phyloP scores from a whole-genome alignment of 2,113 vertebrate genomes.

The Canis aureus region DNA sequence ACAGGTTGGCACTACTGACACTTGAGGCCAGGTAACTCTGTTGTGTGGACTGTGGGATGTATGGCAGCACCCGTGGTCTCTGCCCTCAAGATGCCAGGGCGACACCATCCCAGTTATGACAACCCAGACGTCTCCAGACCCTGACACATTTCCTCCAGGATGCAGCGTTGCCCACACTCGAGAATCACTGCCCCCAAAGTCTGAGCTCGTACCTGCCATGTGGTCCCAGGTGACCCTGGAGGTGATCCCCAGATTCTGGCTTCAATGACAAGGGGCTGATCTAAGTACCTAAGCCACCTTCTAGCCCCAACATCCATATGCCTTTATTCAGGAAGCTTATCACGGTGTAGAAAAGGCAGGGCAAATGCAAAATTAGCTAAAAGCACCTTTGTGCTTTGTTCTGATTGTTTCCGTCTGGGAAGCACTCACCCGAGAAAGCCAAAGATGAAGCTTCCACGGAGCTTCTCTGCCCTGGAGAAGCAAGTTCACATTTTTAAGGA shows the following conservation, averaged over 20 bases:
- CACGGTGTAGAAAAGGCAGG: not conserved
- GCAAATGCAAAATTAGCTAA: rapidly evolving
- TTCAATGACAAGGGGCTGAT: not conserved
- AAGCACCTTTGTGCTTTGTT: not conserved
- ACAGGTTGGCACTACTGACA: rapidly evolving
- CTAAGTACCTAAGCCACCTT: not conserved
- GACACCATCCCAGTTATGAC: too few species aligned
- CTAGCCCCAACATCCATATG: too few species aligned
- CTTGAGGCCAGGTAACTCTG: rapidly evolving
- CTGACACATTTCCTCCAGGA: not conserved
- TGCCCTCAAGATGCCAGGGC: not conserved
- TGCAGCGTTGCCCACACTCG: too few species aligned
- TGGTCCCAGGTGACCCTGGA: rapidly evolving
- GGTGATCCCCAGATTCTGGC: not conserved
- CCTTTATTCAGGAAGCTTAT: not conserved
- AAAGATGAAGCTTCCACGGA: rapidly evolving
- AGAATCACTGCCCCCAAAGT: rapidly evolving
- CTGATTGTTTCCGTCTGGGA: rapidly evolving
- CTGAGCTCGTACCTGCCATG: not conserved
- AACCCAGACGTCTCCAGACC: not conserved
- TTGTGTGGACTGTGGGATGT: rapidly evolving
- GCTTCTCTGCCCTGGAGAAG: not conserved
- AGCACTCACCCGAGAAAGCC: not conserved
- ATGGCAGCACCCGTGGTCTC: not conserved
- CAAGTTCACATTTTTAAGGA: rapidly evolving